Base-by-base conservation (phyloP, 2,113 vertebrate genomes). In the Neomonachus schauinslandi region DNA sequence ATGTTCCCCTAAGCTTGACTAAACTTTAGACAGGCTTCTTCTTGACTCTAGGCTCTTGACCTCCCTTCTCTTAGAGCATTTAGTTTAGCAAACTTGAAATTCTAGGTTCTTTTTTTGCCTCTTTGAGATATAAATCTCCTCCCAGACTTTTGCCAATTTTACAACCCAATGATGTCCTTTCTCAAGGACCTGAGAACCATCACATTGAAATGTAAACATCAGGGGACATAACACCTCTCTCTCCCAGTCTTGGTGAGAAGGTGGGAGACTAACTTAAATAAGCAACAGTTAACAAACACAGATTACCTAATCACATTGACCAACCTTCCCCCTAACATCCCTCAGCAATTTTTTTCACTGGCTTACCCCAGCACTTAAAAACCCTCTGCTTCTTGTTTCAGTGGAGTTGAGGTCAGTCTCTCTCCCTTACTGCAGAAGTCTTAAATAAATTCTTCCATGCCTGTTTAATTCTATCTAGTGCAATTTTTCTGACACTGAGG, bases 61-160 rank as follows among this genome's bases (percentile, higher is more conserved):
- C 42, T 90, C 22, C 16, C 24, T 89, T 92, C 57, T 81, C 49
- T 39, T 57, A 76, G 13, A 72, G 28, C 15, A 49, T 49, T 91
- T 31, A 57, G 31, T 65, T 91, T 42, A 93, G 46, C 65, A 93
- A 80, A 63, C 21, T 31, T 89, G n/a, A 28, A 65, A 33, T 81
- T 86, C n/a, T 85, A 85, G 80, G 65, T 89, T 97, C 24, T 80
- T 81, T 90, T 31, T 93, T 65, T 94, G 36, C 8, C 0, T n/a
- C 61, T 92, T 91, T 83, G 33, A 87, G 33, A 65, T 69, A 53
- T 31, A 93, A 93, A 53, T 55, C 49, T 88, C 36, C 31, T 61
- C 51, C 16, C 15, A 94, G 24, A 67, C 51, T 65, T 22, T 57
- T n/a, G 33, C 21, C 36, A 79, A 42, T 89, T 89, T 94, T 59